Evolutionary conservation across 1,140 invertebrate genomes (phyloP), one percentile per base, ranked within the genome.

Genomic region (Brachionus rubens): DNA sequence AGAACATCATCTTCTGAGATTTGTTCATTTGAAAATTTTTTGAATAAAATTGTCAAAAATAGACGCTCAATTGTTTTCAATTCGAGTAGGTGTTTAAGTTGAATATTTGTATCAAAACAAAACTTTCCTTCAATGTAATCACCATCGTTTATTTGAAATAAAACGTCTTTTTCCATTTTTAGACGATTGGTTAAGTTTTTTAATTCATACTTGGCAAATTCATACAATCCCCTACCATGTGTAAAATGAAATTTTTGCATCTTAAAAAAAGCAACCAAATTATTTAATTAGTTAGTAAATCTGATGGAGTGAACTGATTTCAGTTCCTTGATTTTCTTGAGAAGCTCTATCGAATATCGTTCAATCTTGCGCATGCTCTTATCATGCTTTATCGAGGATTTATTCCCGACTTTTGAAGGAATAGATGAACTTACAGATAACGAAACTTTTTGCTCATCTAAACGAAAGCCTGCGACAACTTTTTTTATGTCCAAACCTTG

Each of bases 41-140:
- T 26, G 26, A 65, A 65, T 21, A 65, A 0, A 26, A 65, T 41
- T 41, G 19, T 21, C 10, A 41, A 43, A 65, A 65, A 65, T 10
- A 65, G 40, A 5, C 59, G 41, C 19, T 65, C 59, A 65, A 65
- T 65, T 21, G 59, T 65, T 10, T 16, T 65, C 40, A 65, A 4
- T 21, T 21, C 26, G 24, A 41, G 10, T 1, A 65, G 10, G 1
- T 65, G 3, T 24, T 65, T 41, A 10, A 65, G 43, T 24, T 26
- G 1, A 3, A 43, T 1, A 65, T 41, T 43, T 2, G 59, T 65
- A 26, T 41, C 33, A 28, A 65, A 65, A 3, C n/a, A 43, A 12
- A 65, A 19, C 24, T 65, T 65, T 43, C 59, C 59, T 65, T 65
- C 59, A 46, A 65, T 65, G 19, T 43, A 65, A 65, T 65, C 59